Evolutionary conservation across 2,888 invertebrate species (phyloP).

Genomic region (Monopis laevigella): DNA sequence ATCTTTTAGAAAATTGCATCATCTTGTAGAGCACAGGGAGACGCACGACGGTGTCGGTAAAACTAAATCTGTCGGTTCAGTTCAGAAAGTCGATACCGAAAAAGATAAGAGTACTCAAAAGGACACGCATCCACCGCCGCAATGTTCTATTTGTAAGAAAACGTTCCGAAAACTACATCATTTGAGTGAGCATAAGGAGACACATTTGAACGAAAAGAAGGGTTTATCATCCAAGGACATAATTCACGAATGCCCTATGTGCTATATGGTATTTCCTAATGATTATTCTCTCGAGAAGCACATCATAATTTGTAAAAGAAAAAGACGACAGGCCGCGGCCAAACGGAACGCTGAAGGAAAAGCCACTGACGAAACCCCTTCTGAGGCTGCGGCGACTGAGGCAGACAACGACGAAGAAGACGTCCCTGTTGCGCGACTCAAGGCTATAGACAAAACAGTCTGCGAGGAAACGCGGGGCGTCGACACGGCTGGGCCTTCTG

Average conservation of each 20-base stretch:
- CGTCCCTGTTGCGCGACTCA: not conserved
- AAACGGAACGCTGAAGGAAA: slow-evolving; percentile 26
- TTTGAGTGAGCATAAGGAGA: slow-evolving; percentile 56
- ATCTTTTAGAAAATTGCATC: slow-evolving; percentile 59
- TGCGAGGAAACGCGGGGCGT: not conserved
- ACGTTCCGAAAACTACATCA: slow-evolving; percentile 53
- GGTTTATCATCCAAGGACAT: slow-evolving; percentile 55
- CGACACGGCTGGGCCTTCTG: not conserved
- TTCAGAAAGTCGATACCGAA: slow-evolving; percentile 22
- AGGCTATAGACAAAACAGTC: not conserved
- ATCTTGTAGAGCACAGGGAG: slow-evolving; percentile 59
- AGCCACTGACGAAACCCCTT: slow-evolving; percentile 15
- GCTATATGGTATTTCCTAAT: slow-evolving; percentile 64
- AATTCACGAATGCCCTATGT: slow-evolving; percentile 59
- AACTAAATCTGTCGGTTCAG: slow-evolving; percentile 23
- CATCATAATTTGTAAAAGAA: slow-evolving; percentile 44
- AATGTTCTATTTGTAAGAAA: slow-evolving; percentile 55
- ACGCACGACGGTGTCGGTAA: slow-evolving; percentile 54
- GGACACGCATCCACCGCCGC: slow-evolving; percentile 25
- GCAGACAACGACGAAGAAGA: slow-evolving; percentile 11
- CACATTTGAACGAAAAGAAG: slow-evolving; percentile 52
- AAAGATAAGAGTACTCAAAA: slow-evolving; percentile 20
- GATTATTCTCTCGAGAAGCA: slow-evolving; percentile 59
- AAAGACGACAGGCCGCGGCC: slow-evolving; percentile 42
- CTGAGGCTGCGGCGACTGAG: not conserved